These are phyloP conservation scores for Crotalus helleri DNA, from an alignment of 2,113 vertebrate species.

Conservation along the genomic window DNA sequence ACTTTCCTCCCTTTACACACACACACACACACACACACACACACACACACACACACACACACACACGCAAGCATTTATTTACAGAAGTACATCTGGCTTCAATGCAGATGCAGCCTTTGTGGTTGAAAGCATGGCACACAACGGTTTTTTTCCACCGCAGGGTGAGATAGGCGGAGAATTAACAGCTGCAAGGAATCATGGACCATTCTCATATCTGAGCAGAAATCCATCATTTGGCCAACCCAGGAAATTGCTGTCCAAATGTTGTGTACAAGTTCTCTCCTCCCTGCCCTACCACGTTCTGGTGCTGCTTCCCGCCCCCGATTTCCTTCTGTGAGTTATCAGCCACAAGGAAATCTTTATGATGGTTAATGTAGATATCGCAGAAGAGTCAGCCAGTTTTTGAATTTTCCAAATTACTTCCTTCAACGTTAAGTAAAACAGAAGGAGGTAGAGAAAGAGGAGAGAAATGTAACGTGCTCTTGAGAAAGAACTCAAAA, in stretches of 20 bases:
- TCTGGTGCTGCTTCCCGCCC: not conserved
- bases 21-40: not conserved
- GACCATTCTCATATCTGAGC: not conserved
- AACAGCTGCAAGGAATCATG: not conserved
- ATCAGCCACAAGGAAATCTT: not conserved
- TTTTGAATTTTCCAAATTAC: not conserved
- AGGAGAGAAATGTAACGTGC: not conserved
- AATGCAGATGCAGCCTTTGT: conserved; percentile 54
- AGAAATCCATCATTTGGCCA: not conserved
- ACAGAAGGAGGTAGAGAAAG: not conserved
- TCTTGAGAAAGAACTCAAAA: not conserved
- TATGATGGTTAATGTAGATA: not conserved
- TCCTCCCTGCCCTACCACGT: not conserved
- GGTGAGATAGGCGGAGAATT: not conserved
- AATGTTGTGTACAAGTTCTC: not conserved
- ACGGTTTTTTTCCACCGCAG: conserved; percentile 33
- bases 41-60: not conserved
- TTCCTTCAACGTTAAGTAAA: not conserved
- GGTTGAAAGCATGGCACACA: conserved; percentile 57
- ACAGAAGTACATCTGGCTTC: conserved; percentile 48
- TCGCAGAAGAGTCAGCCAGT: not conserved
- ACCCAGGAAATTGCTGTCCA: not conserved
- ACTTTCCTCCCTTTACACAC: not conserved
- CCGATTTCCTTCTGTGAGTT: not conserved
- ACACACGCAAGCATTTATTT: conserved; percentile 45